These are phyloP conservation scores for Myioborus melanocephalus DNA, from an alignment of 2,797 vertebrate genomes.

Conservation along the genomic window DNA sequence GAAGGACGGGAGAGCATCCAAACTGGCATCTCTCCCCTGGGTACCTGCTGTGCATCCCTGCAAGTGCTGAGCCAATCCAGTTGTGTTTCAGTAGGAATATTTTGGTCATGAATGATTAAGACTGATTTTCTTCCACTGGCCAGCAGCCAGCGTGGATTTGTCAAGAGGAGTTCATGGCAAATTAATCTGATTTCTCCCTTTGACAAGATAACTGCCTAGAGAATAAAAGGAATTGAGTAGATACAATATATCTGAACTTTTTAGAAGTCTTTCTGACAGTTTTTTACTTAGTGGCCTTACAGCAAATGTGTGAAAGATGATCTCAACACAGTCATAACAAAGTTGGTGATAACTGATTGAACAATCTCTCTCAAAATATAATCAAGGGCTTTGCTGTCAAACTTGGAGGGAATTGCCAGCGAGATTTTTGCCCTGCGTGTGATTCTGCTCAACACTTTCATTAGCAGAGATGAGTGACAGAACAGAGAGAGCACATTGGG, in stretches of 20 bases:
- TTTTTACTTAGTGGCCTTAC: not conserved
- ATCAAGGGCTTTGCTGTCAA: not conserved
- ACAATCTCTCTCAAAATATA: slow-evolving; percentile 14
- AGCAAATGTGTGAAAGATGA: not conserved
- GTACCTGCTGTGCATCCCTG: not conserved
- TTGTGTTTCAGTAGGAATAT: not conserved
- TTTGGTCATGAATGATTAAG: slow-evolving; percentile 23
- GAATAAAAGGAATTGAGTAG: slow-evolving; percentile 11
- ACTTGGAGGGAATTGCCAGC: not conserved
- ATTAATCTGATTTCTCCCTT: slow-evolving; percentile 39
- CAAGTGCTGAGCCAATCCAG: not conserved
- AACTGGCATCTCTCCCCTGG: not conserved
- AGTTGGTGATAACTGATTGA: not conserved
- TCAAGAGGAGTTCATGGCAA: slow-evolving; percentile 12
- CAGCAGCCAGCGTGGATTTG: slow-evolving; percentile 15
- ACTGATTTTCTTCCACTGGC: slow-evolving; percentile 3
- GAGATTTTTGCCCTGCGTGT: not conserved
- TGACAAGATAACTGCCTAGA: slow-evolving; percentile 20
- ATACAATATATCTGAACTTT: not conserved
- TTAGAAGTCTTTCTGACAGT: slow-evolving; percentile 9
- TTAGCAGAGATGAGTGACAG: slow-evolving; percentile 25
- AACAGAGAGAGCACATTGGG: not conserved
- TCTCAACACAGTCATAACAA: not conserved
- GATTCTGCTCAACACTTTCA: slow-evolving; percentile 1
- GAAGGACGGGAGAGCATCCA: not conserved